Evolutionary conservation across 2,888 invertebrate species (phyloP).

Genomic region (Xanthia icteritia): DNA sequence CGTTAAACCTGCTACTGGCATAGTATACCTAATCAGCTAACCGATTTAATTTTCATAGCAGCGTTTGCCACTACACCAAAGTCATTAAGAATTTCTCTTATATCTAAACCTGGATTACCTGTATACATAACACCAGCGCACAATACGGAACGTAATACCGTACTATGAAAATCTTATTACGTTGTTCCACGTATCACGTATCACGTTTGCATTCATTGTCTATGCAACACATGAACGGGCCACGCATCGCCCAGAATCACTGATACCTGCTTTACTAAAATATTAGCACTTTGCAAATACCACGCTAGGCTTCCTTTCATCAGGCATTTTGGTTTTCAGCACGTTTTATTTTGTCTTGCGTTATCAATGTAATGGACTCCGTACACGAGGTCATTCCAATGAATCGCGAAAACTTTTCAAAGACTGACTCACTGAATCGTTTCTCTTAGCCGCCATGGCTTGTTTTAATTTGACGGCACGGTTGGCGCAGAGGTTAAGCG

Average conservation of each 20-base stretch:
- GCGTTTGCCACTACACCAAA: not conserved
- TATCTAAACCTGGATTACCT: not conserved
- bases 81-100: not conserved
- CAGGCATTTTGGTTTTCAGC: not conserved
- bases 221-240: conserved; percentile 39
- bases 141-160: conserved; percentile 13
- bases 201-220: conserved; percentile 30
- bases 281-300: conserved; percentile 14
- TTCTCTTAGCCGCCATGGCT: too few species aligned
- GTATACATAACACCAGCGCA: not conserved
- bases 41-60: too few species aligned
- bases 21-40: too few species aligned
- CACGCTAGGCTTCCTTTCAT: not conserved
- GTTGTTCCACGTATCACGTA: conserved; percentile 6
- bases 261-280: conserved; percentile 25
- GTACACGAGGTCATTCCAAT: too few species aligned
- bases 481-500: too few species aligned
- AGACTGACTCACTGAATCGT: too few species aligned
- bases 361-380: not conserved
- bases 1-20: too few species aligned
- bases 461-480: too few species aligned
- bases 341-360: not conserved
- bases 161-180: conserved; percentile 36
- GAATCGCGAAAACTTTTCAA: not conserved
- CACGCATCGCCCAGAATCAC: conserved; percentile 29